A percentile compares a stretch with the other conserved stretches of the same genome.
phyloP scores from a whole-genome alignment of 2,888 invertebrate species.

The Petrophora chlorosata region DNA sequence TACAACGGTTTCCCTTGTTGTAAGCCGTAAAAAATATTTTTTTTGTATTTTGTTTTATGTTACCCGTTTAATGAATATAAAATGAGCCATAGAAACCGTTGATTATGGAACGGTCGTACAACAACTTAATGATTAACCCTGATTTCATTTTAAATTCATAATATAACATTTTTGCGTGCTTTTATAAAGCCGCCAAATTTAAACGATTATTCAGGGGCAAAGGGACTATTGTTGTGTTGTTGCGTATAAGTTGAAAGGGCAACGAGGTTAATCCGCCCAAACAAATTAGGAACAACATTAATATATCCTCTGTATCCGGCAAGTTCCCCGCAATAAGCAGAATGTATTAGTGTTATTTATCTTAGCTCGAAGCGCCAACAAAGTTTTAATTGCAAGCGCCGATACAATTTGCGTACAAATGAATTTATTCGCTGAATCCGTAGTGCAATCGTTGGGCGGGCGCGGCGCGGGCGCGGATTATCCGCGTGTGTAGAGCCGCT shows the following conservation, averaged over 20 bases:
- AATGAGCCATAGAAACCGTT: not conserved
- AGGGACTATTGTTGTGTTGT: constrained; percentile 64
- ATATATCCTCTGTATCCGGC: constrained; percentile 79
- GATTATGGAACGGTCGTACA: constrained; percentile 1
- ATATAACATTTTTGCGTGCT: constrained; percentile 24
- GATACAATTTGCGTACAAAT: constrained; percentile 84
- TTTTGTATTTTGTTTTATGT: not conserved
- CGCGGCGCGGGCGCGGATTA: constrained; percentile 60
- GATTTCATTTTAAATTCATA: constrained; percentile 16
- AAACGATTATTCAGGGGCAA: constrained; percentile 60
- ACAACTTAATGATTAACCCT: not conserved
- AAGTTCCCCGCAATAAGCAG: constrained; percentile 81
- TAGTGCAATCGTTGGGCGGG: constrained; percentile 68
- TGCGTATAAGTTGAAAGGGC: constrained; percentile 65
- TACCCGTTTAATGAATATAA: not conserved
- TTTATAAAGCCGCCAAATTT: constrained; percentile 41
- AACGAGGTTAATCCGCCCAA: constrained; percentile 76
- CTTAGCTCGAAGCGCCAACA: constrained; percentile 80
- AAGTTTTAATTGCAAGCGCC: constrained; percentile 84
- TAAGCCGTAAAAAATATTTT: not conserved
- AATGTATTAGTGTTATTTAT: constrained; percentile 84
- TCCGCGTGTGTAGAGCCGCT: constrained; percentile 77
- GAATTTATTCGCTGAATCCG: constrained; percentile 82
- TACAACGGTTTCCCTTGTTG: not conserved
- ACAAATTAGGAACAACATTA: constrained; percentile 83